Percentiles rank a stretch among this genome's conserved stretches.
Evolutionary conservation across 2,797 vertebrate species (phyloP).

Genomic region (Schizothorax lantsangensis): DNA sequence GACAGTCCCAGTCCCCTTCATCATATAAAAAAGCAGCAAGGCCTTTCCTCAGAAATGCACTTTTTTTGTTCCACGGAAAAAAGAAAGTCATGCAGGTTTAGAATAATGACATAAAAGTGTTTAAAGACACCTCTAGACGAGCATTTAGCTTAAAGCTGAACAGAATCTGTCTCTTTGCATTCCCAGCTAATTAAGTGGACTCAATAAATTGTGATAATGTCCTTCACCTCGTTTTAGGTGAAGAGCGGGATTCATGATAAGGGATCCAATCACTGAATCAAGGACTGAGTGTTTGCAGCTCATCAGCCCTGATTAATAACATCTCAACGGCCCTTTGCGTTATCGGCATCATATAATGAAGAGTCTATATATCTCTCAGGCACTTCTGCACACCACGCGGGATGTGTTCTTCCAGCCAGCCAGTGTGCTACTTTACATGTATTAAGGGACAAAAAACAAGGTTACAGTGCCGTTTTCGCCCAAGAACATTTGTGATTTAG

Average conservation of each 20-base stretch:
- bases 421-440: slow-evolving; percentile 29
- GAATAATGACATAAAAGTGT: neutral
- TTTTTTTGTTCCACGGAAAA: neutral
- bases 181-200: slow-evolving; percentile 38
- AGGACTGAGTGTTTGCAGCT: slow-evolving; percentile 40
- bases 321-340: slow-evolving; percentile 23
- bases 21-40: neutral
- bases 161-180: slow-evolving; percentile 9
- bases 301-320: slow-evolving; percentile 51
- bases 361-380: slow-evolving; percentile 12
- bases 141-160: slow-evolving; percentile 4
- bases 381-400: neutral
- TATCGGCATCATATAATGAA: slow-evolving; percentile 36
- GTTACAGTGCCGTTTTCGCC: neutral
- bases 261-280: slow-evolving; percentile 45
- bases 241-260: slow-evolving; percentile 41
- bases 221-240: slow-evolving; percentile 47
- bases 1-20: neutral
- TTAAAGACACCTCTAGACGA: neutral
- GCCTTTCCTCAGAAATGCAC: neutral
- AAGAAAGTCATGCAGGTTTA: neutral
- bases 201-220: slow-evolving; percentile 42
- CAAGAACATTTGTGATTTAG: slow-evolving; percentile 14
- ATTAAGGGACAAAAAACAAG: neutral
- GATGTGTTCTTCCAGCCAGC: slow-evolving; percentile 13